Percentiles rank a stretch among this genome's conserved stretches.
phyloP scores from a whole-genome alignment of 2,797 vertebrate genomes.

The Pangasius larnaudii region DNA sequence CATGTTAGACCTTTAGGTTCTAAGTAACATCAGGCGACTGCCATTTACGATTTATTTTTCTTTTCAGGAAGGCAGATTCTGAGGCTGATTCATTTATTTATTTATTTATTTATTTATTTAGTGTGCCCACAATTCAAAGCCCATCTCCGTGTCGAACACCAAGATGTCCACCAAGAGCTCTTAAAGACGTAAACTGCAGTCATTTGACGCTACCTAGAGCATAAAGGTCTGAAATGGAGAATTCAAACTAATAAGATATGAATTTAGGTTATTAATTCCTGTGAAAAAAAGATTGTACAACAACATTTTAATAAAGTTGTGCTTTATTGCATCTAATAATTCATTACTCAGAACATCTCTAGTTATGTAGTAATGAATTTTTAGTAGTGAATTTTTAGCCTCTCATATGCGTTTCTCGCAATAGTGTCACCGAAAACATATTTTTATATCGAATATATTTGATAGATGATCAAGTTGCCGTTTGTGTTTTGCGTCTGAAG shows the following conservation, averaged over 20 bases:
- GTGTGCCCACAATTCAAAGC: too few species aligned
- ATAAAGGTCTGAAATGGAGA: not conserved
- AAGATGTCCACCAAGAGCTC: too few species aligned
- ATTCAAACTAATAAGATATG: not conserved
- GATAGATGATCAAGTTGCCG: not conserved
- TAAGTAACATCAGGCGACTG: not conserved
- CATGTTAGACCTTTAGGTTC: not conserved
- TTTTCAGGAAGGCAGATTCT: not conserved
- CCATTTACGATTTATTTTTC: not conserved
- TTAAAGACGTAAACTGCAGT: not conserved
- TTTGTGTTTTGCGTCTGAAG: not conserved
- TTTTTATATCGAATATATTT: not conserved
- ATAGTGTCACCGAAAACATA: not conserved
- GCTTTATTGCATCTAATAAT: not conserved
- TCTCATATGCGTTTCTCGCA: not conserved
- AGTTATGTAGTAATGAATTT: not conserved
- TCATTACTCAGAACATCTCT: not conserved
- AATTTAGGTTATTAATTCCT: not conserved
- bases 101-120: too few species aligned
- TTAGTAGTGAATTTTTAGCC: not conserved
- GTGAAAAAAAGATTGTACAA: not conserved
- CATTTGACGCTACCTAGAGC: not conserved
- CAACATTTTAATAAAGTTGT: not conserved
- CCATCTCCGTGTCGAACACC: too few species aligned
- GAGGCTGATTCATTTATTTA: too few species aligned